Conservation (phyloP, 2,888 invertebrate genomes). For the Limnephilus rhombicus region DNA sequence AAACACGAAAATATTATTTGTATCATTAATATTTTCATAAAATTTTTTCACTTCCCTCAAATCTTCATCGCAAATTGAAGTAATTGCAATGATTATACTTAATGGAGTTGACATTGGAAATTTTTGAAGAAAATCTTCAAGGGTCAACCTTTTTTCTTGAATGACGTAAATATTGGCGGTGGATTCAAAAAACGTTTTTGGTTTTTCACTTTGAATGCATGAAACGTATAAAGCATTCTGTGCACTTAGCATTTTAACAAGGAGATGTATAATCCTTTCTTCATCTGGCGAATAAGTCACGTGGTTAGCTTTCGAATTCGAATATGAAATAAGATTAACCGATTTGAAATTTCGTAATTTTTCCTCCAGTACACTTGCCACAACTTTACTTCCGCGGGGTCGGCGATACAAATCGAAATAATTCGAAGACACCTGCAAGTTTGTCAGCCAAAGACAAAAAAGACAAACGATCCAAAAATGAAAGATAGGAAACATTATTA, state of each 20-base stretch:
- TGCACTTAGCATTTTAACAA: constrained; percentile 20
- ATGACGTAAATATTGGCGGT: constrained; percentile 30
- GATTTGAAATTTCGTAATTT: background rate
- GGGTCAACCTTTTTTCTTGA: background rate
- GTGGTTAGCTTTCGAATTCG: background rate
- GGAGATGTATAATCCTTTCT: constrained; percentile 24
- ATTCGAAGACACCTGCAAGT: background rate
- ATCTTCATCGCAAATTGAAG: background rate
- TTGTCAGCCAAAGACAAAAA: background rate
- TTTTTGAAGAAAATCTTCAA: constrained; percentile 4
- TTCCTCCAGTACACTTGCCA: background rate
- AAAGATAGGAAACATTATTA: background rate
- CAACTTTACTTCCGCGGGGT: constrained; percentile 10
- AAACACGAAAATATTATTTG: constrained; percentile 23
- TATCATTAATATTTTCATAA: constrained; percentile 15
- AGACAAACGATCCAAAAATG: background rate
- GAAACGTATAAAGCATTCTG: constrained; percentile 13
- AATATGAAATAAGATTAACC: background rate
- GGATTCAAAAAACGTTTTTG: background rate
- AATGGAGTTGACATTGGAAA: background rate
- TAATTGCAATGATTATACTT: constrained; percentile 3
- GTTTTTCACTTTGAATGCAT: background rate
- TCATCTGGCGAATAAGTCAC: constrained; percentile 1
- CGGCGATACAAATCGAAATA: constrained; percentile 3
- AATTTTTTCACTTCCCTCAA: background rate